Evolutionary conservation across 1,140 invertebrate genomes (phyloP), one percentile per base, ranked within the genome.

Genomic region (Papilio dardanus): DNA sequence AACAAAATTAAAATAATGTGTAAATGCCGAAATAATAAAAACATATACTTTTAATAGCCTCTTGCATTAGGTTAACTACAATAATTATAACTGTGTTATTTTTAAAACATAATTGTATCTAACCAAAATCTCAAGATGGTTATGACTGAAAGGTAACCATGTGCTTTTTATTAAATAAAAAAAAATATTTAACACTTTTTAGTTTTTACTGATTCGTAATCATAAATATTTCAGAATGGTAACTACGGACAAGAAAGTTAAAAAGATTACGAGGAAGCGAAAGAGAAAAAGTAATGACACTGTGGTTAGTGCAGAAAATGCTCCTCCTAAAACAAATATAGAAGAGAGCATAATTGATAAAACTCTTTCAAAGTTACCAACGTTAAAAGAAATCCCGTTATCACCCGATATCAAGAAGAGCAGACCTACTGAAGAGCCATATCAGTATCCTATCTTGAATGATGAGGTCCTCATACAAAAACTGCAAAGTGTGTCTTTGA

Each of bases 371-470:
- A 62, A 62, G 54, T 24, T 62, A 12, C 28, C 12, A 14, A 28
- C 24, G 14, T 12, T 62, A 3, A 62, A 37, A 16, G 33, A 37
- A 37, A 21, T 40, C 21, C 37, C 24, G 35, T 42, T 42, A 62
- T 62, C 54, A 3, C 33, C 67, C 6, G 74, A 42, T 16, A 31
- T 50, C 10, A 67, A 75, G 28, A 76, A 67, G 42, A 54, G 28
- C 12, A 71, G 58, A 30, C 2, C 50, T 12, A 77, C 73, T n/a
- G 75, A 84, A 21, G 83, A 86, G 14, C 68, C 82, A 28, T 42
- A 83, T 14, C 83, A 79, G 74, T 92, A 87, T 77, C 86, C 90
- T 0, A 69, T 92, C 10, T 74, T 92, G 30, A 88, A 88, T 40
- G 79, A 92, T 78, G 37, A 85, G 3, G 79, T 82, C 1, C 74